These are phyloP conservation scores for Perizoma flavofasciatum DNA, from an alignment of 2,888 invertebrate species.

Conservation along the genomic window DNA sequence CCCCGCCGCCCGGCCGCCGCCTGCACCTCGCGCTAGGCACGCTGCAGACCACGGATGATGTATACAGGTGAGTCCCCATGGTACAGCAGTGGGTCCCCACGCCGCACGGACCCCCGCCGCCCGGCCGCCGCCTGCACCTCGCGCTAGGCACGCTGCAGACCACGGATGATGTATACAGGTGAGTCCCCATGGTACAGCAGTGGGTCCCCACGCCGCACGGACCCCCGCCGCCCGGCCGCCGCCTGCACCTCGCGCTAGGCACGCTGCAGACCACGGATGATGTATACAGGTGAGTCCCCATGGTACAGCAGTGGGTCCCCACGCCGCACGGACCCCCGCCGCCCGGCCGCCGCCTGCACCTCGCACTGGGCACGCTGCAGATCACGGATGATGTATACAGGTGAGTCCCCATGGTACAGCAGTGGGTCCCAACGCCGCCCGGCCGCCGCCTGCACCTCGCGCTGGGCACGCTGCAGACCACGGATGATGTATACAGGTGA, in stretches of 20 bases:
- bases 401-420: too few relatives aligned
- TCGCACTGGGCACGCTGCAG: slow-evolving; percentile 89
- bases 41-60: slow-evolving; percentile 78
- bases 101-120: slow-evolving; percentile 64
- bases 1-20: slow-evolving; percentile 87
- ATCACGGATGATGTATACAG: slow-evolving; percentile 76
- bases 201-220: slow-evolving; percentile 89
- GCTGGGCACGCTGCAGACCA: slow-evolving; percentile 89
- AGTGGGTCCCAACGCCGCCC: slow-evolving; percentile 93
- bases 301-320: slow-evolving; percentile 99
- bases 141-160: slow-evolving; percentile 88
- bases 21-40: slow-evolving; percentile 93
- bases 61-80: too few relatives aligned
- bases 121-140: slow-evolving; percentile 91
- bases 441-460: slow-evolving; percentile 91
- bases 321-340: slow-evolving; percentile 64
- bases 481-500: slow-evolving; percentile 63
- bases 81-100: slow-evolving; percentile 98
- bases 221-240: slow-evolving; percentile 85
- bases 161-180: slow-evolving; percentile 77
- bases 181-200: slow-evolving; percentile 99
- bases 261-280: slow-evolving; percentile 84
- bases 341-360: slow-evolving; percentile 90
- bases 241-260: slow-evolving; percentile 92
- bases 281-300: too few relatives aligned